Conservation (phyloP, 2,113 vertebrate species). For the Diadophis punctatus region DNA sequence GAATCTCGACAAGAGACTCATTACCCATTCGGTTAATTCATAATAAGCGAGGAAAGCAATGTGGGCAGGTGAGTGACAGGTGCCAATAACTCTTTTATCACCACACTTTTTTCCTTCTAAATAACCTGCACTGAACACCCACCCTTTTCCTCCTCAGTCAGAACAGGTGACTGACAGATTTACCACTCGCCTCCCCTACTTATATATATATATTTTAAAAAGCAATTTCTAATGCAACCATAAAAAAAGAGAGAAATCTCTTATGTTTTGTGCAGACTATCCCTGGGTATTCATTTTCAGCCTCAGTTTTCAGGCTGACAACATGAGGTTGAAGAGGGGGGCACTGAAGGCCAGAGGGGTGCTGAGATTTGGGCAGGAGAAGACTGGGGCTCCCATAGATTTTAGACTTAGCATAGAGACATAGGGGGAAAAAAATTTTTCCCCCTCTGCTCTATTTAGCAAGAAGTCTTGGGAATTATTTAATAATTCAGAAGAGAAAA, state of each 20-base stretch:
- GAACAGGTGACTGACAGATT: neutral
- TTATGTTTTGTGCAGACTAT: neutral
- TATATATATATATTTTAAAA: neutral
- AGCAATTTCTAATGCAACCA: neutral
- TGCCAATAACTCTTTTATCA: neutral
- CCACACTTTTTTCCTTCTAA: conserved; percentile 40
- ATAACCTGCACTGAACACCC: neutral
- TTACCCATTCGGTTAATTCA: conserved; percentile 27
- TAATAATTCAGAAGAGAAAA: neutral
- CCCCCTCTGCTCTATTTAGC: neutral
- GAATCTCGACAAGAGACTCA: conserved; percentile 44
- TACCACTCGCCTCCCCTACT: neutral
- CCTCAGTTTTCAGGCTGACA: neutral
- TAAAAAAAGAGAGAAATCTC: neutral
- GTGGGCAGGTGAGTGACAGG: neutral
- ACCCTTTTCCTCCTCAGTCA: neutral
- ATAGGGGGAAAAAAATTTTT: too few relatives aligned
- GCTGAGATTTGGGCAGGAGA: neutral
- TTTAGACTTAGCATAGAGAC: neutral
- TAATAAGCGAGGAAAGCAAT: neutral
- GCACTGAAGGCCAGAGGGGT: neutral
- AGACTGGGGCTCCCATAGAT: neutral
- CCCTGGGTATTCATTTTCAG: neutral
- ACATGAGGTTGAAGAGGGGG: neutral
- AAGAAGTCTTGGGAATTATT: neutral